Conservation (phyloP, 2,888 invertebrate genomes). For the Tanytarsus gracilentus region DNA sequence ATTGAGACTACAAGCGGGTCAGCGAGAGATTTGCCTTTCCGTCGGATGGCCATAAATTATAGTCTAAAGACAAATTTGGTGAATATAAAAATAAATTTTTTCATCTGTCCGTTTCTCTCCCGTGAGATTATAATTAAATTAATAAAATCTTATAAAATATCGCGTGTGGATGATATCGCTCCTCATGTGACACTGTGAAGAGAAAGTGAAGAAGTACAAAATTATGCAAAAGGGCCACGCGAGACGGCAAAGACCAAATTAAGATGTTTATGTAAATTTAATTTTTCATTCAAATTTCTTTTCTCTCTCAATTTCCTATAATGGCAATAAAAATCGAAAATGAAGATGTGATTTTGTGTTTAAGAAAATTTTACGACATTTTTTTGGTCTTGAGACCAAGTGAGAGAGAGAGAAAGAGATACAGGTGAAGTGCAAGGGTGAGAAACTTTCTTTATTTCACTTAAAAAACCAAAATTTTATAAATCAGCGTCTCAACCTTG, state of each 20-base stretch:
- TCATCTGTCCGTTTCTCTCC: neutral
- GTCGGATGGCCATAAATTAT: neutral
- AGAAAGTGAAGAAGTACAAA: neutral
- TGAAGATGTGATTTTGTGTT: slow-evolving; percentile 1
- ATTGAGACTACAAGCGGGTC: neutral
- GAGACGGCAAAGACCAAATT: slow-evolving; percentile 13
- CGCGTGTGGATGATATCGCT: neutral
- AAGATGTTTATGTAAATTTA: slow-evolving; percentile 19
- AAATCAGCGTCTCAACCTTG: too few species aligned
- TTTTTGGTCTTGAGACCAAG: too few species aligned
- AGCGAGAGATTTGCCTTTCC: neutral
- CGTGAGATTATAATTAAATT: slow-evolving; percentile 13
- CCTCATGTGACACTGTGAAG: neutral
- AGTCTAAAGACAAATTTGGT: slow-evolving; percentile 12
- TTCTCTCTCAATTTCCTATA: slow-evolving; percentile 1
- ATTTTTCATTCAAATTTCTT: slow-evolving; percentile 22
- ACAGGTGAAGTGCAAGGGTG: slow-evolving; percentile 10
- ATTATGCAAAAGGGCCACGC: slow-evolving; percentile 2
- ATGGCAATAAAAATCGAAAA: slow-evolving; percentile 9
- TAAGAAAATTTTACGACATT: neutral
- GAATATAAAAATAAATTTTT: neutral
- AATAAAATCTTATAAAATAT: neutral
- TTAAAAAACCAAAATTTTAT: too few species aligned
- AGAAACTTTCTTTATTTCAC: too few species aligned
- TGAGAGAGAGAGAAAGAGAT: neutral